Conservation (phyloP, 1,140 invertebrate species). For the Meteorus sp. region DNA sequence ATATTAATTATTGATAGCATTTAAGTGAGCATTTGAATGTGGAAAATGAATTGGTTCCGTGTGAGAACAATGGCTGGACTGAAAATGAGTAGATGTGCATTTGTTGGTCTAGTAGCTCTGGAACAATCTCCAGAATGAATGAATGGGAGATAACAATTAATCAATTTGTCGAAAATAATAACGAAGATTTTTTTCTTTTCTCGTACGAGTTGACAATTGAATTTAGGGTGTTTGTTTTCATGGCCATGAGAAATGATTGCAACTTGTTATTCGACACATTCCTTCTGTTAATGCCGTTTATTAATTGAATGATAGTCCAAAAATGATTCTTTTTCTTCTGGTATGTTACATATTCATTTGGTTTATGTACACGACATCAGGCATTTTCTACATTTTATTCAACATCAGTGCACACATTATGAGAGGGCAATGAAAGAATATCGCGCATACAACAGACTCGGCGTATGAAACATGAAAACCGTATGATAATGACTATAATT, state of each 20-base stretch:
- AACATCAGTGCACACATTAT: too few relatives aligned
- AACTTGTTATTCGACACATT: conserved; percentile 30
- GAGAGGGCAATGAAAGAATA: conserved; percentile 1
- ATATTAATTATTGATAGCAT: conserved; percentile 7
- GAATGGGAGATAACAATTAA: background rate
- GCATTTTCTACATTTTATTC: too few relatives aligned
- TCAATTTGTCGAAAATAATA: background rate
- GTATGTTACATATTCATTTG: too few relatives aligned
- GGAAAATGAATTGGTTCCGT: background rate
- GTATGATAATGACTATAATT: conserved; percentile 10
- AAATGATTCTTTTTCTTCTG: too few relatives aligned
- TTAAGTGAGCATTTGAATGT: conserved; percentile 1
- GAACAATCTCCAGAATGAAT: background rate
- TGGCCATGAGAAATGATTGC: conserved; percentile 20
- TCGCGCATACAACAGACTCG: background rate
- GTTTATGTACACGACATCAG: too few relatives aligned
- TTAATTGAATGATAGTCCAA: conserved; percentile 3
- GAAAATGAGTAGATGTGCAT: background rate
- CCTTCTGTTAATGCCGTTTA: conserved; percentile 16
- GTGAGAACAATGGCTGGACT: too few relatives aligned
- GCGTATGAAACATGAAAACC: background rate
- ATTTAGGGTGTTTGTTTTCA: conserved; percentile 19
- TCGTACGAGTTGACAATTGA: background rate
- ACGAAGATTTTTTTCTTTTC: too few relatives aligned
- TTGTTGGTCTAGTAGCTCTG: background rate